These are phyloP conservation scores for Sinocyclocheilus maitianheensis DNA, from an alignment of 2,113 vertebrate species.

Conservation along the genomic window DNA sequence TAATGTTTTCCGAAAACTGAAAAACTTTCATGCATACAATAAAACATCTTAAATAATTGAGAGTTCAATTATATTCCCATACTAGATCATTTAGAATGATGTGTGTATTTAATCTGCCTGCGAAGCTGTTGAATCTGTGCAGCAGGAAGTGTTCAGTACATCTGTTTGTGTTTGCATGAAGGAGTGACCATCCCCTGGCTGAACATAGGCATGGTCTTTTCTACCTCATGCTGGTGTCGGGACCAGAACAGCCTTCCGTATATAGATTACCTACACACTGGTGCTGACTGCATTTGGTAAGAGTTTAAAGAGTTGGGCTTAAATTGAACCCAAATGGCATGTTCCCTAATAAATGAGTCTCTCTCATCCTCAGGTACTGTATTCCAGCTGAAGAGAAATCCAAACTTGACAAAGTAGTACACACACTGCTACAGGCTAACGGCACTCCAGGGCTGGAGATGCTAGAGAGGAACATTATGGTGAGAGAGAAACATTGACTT, in stretches of 20 bases:
- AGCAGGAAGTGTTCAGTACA: background rate
- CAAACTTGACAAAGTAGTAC: slow-evolving; percentile 90
- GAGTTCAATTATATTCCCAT: background rate
- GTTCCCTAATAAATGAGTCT: background rate
- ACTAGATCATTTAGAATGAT: background rate
- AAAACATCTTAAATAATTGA: background rate
- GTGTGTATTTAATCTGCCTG: background rate
- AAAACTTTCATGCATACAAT: background rate
- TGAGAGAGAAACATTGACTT: slow-evolving; percentile 57
- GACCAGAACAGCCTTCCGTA: slow-evolving; percentile 94
- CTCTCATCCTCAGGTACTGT: slow-evolving; percentile 82
- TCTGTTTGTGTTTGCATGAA: slow-evolving; percentile 59
- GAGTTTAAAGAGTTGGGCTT: slow-evolving; percentile 41
- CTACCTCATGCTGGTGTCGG: slow-evolving; percentile 95
- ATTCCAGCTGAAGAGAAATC: slow-evolving; percentile 90
- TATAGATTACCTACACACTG: slow-evolving; percentile 95
- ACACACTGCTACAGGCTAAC: slow-evolving; percentile 88
- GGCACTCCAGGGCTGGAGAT: slow-evolving; percentile 90
- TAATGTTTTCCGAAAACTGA: slow-evolving; percentile 55
- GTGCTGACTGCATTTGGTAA: slow-evolving; percentile 94
- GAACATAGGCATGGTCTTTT: slow-evolving; percentile 94
- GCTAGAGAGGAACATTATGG: slow-evolving; percentile 92
- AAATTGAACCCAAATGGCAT: background rate
- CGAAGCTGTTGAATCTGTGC: background rate
- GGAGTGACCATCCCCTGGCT: slow-evolving; percentile 94